Conservation (phyloP, 2,113 vertebrate genomes). For the Nannospalax galili region DNA sequence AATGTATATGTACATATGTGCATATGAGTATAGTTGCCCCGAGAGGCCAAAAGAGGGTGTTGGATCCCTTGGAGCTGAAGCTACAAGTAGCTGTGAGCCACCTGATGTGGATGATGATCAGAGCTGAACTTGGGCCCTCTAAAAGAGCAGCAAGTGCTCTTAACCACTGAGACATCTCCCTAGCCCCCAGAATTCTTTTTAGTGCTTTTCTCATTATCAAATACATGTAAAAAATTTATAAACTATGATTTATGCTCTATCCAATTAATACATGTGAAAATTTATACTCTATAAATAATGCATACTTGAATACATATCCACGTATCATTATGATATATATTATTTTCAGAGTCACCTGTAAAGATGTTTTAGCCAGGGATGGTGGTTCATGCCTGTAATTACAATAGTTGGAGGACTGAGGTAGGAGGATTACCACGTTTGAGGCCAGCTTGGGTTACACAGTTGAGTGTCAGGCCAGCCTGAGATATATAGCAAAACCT, state of each 20-base stretch:
- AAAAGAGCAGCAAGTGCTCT: too few species aligned
- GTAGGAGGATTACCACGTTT: neutral
- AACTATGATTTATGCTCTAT: conserved; percentile 29
- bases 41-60: too few species aligned
- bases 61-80: too few species aligned
- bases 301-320: conserved; percentile 40
- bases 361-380: conserved; percentile 35
- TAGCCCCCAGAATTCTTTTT: conserved; percentile 15
- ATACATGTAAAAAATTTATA: conserved; percentile 16
- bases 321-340: neutral
- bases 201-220: conserved; percentile 33
- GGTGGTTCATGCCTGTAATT: neutral
- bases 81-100: too few species aligned
- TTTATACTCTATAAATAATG: conserved; percentile 17
- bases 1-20: too few species aligned
- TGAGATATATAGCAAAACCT: neutral
- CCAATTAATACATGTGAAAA: neutral
- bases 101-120: too few species aligned
- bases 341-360: conserved; percentile 46
- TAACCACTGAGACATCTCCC: too few species aligned
- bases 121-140: too few species aligned
- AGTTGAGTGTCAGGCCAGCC: neutral
- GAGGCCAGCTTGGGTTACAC: neutral
- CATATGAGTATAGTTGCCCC: too few species aligned
- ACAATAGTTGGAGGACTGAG: neutral